Conservation (phyloP, 2,888 invertebrate genomes). For the Callyntrura guangdongensis region DNA sequence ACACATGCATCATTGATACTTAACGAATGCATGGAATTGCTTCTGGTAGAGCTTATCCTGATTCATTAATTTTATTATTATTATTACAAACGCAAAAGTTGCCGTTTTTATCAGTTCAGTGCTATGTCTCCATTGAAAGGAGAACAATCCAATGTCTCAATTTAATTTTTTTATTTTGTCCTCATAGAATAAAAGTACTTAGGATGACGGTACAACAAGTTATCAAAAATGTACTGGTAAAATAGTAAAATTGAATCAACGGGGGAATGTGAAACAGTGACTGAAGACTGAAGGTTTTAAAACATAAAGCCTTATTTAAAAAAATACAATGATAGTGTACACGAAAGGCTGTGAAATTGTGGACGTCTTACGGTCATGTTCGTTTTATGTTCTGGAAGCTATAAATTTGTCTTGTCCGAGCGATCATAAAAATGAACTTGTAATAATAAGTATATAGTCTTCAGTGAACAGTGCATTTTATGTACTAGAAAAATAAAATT, state of each 20-base stretch:
- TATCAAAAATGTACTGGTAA: background rate
- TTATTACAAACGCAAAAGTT: too few relatives aligned
- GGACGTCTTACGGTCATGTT: background rate
- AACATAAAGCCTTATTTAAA: background rate
- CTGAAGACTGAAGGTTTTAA: background rate
- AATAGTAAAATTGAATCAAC: background rate
- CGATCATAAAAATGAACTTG: background rate
- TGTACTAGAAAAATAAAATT: background rate
- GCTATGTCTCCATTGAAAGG: too few relatives aligned
- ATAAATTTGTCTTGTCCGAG: background rate
- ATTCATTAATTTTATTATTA: too few relatives aligned
- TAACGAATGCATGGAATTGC: too few relatives aligned
- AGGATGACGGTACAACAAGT: background rate
- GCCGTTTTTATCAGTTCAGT: too few relatives aligned
- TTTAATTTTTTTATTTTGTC: too few relatives aligned
- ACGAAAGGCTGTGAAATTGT: background rate
- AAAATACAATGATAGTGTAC: background rate
- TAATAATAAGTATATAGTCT: background rate
- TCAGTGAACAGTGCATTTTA: background rate
- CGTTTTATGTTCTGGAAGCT: background rate
- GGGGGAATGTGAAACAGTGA: slow-evolving; percentile 20
- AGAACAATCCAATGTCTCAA: too few relatives aligned
- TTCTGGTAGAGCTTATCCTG: too few relatives aligned
- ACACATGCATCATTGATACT: too few relatives aligned
- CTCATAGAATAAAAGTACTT: too few relatives aligned